Conservation (phyloP, 2,797 vertebrate genomes). For the Sebastes trivittatus region DNA sequence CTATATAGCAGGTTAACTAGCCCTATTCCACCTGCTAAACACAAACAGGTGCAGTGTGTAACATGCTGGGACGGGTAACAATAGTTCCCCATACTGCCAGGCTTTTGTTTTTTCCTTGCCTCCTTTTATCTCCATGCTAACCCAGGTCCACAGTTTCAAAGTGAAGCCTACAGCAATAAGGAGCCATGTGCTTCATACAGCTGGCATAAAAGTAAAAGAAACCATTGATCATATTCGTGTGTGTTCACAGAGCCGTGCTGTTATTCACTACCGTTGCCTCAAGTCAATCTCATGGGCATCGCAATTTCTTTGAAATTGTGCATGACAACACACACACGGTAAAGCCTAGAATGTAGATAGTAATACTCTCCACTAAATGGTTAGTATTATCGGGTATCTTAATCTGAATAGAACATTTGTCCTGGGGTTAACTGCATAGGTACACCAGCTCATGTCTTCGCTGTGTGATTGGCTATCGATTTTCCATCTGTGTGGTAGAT, state of each 20-base stretch:
- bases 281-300: constrained; percentile 29
- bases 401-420: constrained; percentile 56
- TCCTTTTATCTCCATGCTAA: constrained; percentile 39
- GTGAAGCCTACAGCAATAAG: constrained; percentile 53
- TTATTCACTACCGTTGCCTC: constrained; percentile 36
- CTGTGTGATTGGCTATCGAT: constrained; percentile 78
- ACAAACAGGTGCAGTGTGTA: not conserved
- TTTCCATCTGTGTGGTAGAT: constrained; percentile 57
- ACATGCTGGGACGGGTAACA: not conserved
- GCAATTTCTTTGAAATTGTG: constrained; percentile 27
- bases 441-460: constrained; percentile 44
- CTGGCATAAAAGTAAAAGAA: constrained; percentile 52
- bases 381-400: not conserved
- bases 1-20: not conserved
- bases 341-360: not conserved
- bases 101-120: constrained; percentile 17
- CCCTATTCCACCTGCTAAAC: not conserved
- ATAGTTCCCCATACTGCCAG: not conserved
- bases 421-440: constrained; percentile 47
- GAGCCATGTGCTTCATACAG: constrained; percentile 18
- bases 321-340: not conserved
- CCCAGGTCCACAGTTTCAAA: constrained; percentile 46
- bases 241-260: constrained; percentile 30
- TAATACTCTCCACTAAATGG: constrained; percentile 1
- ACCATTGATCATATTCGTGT: constrained; percentile 50